Base-by-base conservation (phyloP, 2,888 invertebrate species). In the Melieria crassipennis region DNA sequence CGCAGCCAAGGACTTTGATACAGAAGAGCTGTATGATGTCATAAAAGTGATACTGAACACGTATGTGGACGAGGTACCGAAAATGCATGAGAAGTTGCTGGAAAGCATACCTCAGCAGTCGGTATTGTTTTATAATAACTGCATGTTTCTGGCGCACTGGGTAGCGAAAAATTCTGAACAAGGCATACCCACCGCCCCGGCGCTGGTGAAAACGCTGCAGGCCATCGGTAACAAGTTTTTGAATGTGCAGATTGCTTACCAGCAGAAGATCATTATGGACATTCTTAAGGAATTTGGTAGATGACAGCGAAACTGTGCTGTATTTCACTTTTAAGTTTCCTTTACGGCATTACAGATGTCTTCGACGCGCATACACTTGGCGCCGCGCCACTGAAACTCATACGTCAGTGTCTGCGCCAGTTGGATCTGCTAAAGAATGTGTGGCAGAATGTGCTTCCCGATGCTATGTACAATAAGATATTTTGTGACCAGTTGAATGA, bases 41-140 rank as follows among this genome's bases (percentile, higher is more conserved):
- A 76, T 82, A n/a, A 70, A 75, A 7, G 72, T 80, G 13, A 79
- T 96, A 74, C 91, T 96, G 77, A 92, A 92, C 80, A 87, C 93
- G 78, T 97, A 95, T 84, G 90, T 91, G 71, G 91, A 90, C 60
- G 90, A 94, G 65, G 92, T 95, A 43, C 93, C 94, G 1, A 91
- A 92, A 76, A 90, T 93, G 81, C 96, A 97, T 86, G 91, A 92
- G 81, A 92, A 92, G 79, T 90, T 92, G 77, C 88, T 97, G 71
- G 91, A 93, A 81, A 93, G 92, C 1, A 93, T 97, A 80, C 97
- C 97, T 4, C 96, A 97, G 81, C 94, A 95, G 87, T 81, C 87
- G n/a, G 96, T 94, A 6, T 83, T 96, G 45, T 94, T 94, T 82
- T 92, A 97, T 87, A 98, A 98, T 88, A 97, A 98, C 86, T 96